Base-by-base conservation (phyloP, 2,888 invertebrate genomes). In the Lycaena phlaeas region DNA sequence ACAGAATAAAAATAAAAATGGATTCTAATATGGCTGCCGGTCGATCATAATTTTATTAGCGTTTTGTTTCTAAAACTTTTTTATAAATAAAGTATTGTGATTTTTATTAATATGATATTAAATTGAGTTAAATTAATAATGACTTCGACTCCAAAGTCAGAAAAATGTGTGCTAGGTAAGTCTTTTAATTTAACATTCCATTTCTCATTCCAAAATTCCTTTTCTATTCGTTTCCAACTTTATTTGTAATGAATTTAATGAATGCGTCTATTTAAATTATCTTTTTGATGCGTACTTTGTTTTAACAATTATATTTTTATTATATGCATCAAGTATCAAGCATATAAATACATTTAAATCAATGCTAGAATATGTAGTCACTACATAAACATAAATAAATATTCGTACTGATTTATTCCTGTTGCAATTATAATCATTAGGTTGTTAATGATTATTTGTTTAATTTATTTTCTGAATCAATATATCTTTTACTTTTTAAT, bases 91-190 rank as follows among this genome's bases (percentile, higher is more conserved):
- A 57, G 58, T 48, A 47, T 52, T 46, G 50, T 51, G 50, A 57
- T 43, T 56, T 56, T 61, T 61, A 61, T 52, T 72, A 81, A 70
- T 70, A 79, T 82, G 84, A 55, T 67, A 75, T 68, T 67, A 64
- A 56, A 56, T 56, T 53, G 51, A 61, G 54, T 53, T 48, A 40
- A 56, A 48, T 53, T 51, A 64, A 72, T 56, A 63, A 84, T 84
- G 84, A 81, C 75, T 74, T 84, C 84, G 52, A 84, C 82, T 63
- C 82, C 82, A 54, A 82, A 82, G 74, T 70, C 81, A 66, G 84
- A 82, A 49, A 82, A 76, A 81, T 78, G 69, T 56, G 77, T 74
- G 58, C 79, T 74, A 66, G 82, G 82, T 84, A 71, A 75, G 79
- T 54, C 59, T n/a, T 61, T 51, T 56, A 59, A 48, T 64, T 46